A percentile compares a stretch with the other conserved stretches of the same genome.
Conservation (phyloP, 2,113 vertebrate species). For the Catharus fuscescens region DNA sequence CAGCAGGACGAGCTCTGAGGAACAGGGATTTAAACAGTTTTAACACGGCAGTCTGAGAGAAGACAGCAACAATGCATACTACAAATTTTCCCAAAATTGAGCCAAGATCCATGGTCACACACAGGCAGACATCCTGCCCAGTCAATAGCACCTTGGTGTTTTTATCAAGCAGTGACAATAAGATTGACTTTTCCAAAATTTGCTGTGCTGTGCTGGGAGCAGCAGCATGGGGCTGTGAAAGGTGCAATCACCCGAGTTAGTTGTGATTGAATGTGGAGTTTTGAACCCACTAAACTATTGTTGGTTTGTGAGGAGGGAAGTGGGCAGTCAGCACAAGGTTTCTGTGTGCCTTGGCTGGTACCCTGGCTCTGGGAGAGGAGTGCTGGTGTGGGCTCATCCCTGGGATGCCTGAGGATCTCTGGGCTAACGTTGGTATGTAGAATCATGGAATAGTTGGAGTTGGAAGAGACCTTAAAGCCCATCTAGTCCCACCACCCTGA, state of each 20-base stretch:
- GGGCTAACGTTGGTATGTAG: fast-evolving
- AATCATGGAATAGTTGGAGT: neutral
- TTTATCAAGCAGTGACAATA: neutral
- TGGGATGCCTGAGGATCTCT: neutral
- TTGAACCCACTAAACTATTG: neutral
- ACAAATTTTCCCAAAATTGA: neutral
- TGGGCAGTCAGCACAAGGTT: neutral
- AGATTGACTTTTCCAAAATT: neutral
- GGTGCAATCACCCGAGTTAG: neutral
- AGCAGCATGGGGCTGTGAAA: neutral
- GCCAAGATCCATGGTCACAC: neutral
- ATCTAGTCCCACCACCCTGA: neutral
- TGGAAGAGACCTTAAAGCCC: neutral
- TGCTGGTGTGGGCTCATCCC: neutral
- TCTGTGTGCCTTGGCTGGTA: neutral
- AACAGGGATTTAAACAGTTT: neutral
- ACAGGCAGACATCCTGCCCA: fast-evolving
- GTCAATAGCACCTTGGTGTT: neutral
- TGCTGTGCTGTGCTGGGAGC: neutral
- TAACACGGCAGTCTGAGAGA: neutral
- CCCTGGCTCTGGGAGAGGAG: fast-evolving
- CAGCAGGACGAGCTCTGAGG: fast-evolving
- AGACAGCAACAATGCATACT: neutral
- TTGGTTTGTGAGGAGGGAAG: neutral
- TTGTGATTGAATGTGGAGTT: fast-evolving